A percentile compares a stretch with the other conserved stretches of the same genome.
Conservation (phyloP, 2,888 invertebrate species). For the Synergus laeviventris region DNA sequence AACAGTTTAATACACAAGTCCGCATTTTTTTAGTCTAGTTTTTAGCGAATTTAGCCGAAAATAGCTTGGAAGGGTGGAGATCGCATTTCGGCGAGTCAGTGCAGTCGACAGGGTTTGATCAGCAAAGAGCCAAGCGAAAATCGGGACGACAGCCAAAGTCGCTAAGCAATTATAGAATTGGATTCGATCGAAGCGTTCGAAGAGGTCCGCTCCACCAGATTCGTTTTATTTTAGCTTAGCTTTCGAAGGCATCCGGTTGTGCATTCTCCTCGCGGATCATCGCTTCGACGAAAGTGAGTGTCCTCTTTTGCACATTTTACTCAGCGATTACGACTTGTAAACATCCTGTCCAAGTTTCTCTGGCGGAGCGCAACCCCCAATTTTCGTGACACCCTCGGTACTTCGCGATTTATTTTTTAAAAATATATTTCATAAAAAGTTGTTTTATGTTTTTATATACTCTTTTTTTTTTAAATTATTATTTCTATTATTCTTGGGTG, state of each 20-base stretch:
- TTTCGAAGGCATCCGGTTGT: conserved; percentile 74
- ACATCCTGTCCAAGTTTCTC: conserved; percentile 40
- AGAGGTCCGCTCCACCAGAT: conserved; percentile 65
- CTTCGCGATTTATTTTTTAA: background rate
- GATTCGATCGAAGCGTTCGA: conserved; percentile 69
- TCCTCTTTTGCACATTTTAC: conserved; percentile 46
- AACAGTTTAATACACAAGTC: conserved; percentile 15
- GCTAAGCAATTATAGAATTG: conserved; percentile 74
- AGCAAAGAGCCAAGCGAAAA: conserved; percentile 62
- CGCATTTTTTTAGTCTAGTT: conserved; percentile 20
- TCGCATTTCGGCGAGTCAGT: conserved; percentile 72
- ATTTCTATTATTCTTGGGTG: background rate
- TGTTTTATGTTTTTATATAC: background rate
- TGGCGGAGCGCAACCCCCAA: background rate
- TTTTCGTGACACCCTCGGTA: conserved; percentile 24
- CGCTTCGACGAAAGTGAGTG: conserved; percentile 67
- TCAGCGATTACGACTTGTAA: conserved; percentile 43
- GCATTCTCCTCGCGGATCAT: conserved; percentile 67
- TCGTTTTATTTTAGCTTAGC: conserved; percentile 75
- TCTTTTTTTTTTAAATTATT: background rate
- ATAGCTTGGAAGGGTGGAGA: conserved; percentile 73
- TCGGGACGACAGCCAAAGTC: conserved; percentile 74
- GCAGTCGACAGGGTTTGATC: conserved; percentile 64
- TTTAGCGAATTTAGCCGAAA: conserved; percentile 65
- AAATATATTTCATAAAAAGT: background rate